Evolutionary conservation across 2,888 invertebrate species (phyloP), one percentile per base, ranked within the genome.

Genomic region (Habrosyne pyritoides): DNA sequence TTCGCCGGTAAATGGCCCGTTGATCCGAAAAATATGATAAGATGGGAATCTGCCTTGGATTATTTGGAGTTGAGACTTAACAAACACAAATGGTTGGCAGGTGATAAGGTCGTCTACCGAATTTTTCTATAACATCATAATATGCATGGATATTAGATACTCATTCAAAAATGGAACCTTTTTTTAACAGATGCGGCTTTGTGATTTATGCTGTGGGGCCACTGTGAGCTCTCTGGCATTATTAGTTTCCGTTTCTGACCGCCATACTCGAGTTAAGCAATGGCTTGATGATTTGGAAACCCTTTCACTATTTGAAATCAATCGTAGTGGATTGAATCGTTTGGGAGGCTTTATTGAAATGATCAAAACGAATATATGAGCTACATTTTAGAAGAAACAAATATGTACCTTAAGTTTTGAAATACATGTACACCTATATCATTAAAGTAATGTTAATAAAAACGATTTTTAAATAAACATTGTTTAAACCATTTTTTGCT

Each of bases 181-280:
- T 57, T 47, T 60, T 22, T 83, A 80, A 21, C 76, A 93, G 93
- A 73, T 93, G 71, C 72, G 77, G 3, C 66, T 93, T 0, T 81
- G 84, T 42, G 92, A 92, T 61, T 55, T 92, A 30, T 91, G 92
- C 63, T 83, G 86, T 56, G 84, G 76, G n/a, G 64, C 91, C 1
- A 93, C 94, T 1, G 67, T 94, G 10, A 88, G 87, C 14, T 90
- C 93, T 0, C 67, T 91, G 18, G 76, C 85, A 58, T 62, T 86
- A 21, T 60, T 94, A 21, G 52, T 93, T 6, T 90, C 91, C 1
- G 64, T 87, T 21, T 71, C 82, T 24, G 67, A 83, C 0, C 80
- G 79, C 14, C 83, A 87, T 52, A 64, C 67, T n/a, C 82, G 81
- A 36, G 59, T 94, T 0, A 58, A 69, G 1, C 64, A 74, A 8